Evolutionary conservation across 2,113 vertebrate species (phyloP), one percentile per base, ranked within the genome.

Genomic region (Rhagologus leucostigma): DNA sequence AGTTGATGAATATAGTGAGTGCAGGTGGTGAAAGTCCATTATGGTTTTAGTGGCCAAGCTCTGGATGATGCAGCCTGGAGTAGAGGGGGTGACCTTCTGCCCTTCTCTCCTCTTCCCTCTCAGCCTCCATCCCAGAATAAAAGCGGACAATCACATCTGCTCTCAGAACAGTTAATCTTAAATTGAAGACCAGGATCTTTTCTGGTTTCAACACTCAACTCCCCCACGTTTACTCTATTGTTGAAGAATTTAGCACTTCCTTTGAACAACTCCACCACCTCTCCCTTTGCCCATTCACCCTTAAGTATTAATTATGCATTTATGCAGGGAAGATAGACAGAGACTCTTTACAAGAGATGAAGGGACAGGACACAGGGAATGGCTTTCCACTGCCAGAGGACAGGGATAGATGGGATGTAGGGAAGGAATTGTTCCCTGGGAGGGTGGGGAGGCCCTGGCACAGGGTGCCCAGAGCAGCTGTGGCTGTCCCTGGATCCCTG

Each of bases 331-430:
- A 35, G 7, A 14, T 30, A 42, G 20, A 47, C 14, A 63, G 57
- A 47, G 19, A 41, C 20, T 7, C 3, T 35, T 20, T 4, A 0
- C 20, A 35, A 30, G 35, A 35, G 13, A 1, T 57, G 35, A 0
- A 65, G 50, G 59, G 42, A 8, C 23, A 75, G 60, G 5, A 16
- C 3, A 1, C 35, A 30, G 83, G 60, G 70, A 49, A 85, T 67
- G 60, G 49, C n/a, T 84, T 39, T 11, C 27, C 21, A 37, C 0
- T 21, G 68, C 39, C 68, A 46, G 17, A 39, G 49, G 52, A 35
- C 70, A 67, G 35, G 24, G 35, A 0, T 41, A 24, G 35, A 0
- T n/a, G 50, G 69, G 35, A 35, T 4, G 0, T 30, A 23, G 70
- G 70, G 6, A 0, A 41, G 83, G 24, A 75, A 65, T 85, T 57